phyloP scores from a whole-genome alignment of 2,797 vertebrate species.

The Argyrosomus regius region DNA sequence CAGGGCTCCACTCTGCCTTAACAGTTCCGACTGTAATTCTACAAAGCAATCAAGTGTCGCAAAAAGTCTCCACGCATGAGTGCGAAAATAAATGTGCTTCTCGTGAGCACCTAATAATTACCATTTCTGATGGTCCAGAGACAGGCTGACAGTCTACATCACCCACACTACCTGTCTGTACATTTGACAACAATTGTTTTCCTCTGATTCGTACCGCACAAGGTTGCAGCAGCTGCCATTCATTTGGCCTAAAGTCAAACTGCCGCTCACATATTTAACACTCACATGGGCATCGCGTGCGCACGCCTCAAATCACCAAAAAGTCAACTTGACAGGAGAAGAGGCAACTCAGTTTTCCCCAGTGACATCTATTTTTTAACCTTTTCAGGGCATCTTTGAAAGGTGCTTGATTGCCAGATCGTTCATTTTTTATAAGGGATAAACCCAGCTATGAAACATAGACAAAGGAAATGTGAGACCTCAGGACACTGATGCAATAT shows the following conservation, averaged over 20 bases:
- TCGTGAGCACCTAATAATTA: slow-evolving; percentile 44
- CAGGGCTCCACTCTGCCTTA: slow-evolving; percentile 4
- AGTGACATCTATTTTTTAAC: slow-evolving; percentile 17
- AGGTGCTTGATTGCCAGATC: slow-evolving; percentile 3
- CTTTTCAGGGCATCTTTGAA: slow-evolving; percentile 18
- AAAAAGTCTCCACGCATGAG: slow-evolving; percentile 20
- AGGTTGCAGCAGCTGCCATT: slow-evolving; percentile 13
- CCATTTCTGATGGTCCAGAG: slow-evolving; percentile 15
- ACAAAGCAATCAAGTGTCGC: slow-evolving; percentile 36
- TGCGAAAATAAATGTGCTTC: slow-evolving; percentile 42
- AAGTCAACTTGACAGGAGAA: neutral
- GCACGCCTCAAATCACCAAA: neutral
- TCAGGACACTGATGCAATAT: slow-evolving; percentile 1
- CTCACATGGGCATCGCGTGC: too few species aligned
- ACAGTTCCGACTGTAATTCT: slow-evolving; percentile 28
- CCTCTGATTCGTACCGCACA: neutral
- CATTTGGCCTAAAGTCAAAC: neutral
- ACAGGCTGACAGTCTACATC: slow-evolving; percentile 12
- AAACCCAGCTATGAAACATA: slow-evolving; percentile 22
- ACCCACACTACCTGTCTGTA: slow-evolving; percentile 17
- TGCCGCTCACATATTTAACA: slow-evolving; percentile 14
- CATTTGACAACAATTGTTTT: slow-evolving; percentile 1
- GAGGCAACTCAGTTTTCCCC: neutral
- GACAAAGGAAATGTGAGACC: neutral
- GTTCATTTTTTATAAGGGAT: slow-evolving; percentile 32